A percentile compares a stretch with the other conserved stretches of the same genome.
phyloP scores from a whole-genome alignment of 2,797 vertebrate genomes.

The Emys orbicularis region DNA sequence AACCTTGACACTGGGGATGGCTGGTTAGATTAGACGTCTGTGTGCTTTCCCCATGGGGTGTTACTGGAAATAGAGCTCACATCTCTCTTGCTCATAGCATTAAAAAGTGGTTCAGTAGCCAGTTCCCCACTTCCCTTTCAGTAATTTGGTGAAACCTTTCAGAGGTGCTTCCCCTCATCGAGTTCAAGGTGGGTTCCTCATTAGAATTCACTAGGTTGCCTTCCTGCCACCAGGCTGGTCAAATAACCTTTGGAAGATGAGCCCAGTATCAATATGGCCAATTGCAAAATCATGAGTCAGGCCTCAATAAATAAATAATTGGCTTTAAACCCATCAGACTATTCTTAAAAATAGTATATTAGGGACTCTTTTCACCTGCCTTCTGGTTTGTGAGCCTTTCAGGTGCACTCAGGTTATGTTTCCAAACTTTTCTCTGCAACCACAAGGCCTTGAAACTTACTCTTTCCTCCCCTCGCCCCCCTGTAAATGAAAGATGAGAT shows the following conservation, averaged over 20 bases:
- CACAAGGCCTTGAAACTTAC: accelerated
- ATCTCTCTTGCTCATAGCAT: accelerated
- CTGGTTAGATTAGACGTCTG: not conserved
- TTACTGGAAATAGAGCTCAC: not conserved
- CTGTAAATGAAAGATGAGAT: not conserved
- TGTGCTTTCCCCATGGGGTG: accelerated
- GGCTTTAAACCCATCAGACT: not conserved
- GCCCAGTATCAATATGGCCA: not conserved
- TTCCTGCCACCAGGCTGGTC: not conserved
- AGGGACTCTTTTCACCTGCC: not conserved
- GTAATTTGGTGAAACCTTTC: not conserved
- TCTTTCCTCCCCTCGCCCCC: not conserved
- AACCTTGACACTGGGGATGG: not conserved
- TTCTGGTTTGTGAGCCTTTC: not conserved
- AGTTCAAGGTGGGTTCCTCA: not conserved
- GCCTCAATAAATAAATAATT: not conserved
- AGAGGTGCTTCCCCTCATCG: not conserved
- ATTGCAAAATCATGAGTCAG: not conserved
- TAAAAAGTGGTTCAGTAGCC: not conserved
- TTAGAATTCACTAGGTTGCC: not conserved
- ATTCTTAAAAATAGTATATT: not conserved
- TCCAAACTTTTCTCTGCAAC: not conserved
- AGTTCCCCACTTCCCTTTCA: not conserved
- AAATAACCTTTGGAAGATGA: not conserved
- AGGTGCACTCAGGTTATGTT: accelerated